A percentile compares a stretch with the other conserved stretches of the same genome.
Conservation (phyloP, 2,888 invertebrate species). For the Scaptomyza tumidula region DNA sequence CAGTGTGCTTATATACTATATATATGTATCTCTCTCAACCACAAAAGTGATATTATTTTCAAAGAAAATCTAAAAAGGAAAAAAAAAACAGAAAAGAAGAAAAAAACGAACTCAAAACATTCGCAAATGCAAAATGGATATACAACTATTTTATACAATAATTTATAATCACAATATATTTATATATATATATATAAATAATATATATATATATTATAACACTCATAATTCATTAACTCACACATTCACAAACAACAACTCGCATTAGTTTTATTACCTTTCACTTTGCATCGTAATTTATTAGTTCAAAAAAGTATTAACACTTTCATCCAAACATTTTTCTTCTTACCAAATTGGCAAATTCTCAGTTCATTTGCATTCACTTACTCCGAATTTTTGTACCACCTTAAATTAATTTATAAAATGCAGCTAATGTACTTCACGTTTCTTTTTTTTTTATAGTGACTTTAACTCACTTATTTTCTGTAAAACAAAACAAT, state of each 20-base stretch:
- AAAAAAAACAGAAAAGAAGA: neutral
- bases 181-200: conserved; percentile 3
- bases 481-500: conserved; percentile 28
- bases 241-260: conserved; percentile 47
- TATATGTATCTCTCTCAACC: conserved; percentile 11
- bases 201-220: conserved; percentile 31
- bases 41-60: conserved; percentile 76
- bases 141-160: conserved; percentile 58
- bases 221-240: conserved; percentile 29
- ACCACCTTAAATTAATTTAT: conserved; percentile 13
- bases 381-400: neutral
- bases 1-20: conserved; percentile 14
- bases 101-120: conserved; percentile 57
- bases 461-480: conserved; percentile 5
- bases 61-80: conserved; percentile 58
- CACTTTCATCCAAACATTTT: conserved; percentile 32
- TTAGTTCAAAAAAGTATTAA: conserved; percentile 46
- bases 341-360: conserved; percentile 10
- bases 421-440: conserved; percentile 26
- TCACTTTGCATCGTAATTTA: conserved; percentile 38
- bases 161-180: conserved; percentile 51
- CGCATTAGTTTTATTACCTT: conserved; percentile 53
- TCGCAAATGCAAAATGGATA: conserved; percentile 49
- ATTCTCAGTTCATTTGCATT: conserved; percentile 17
- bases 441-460: neutral